Evolutionary conservation across 1,140 invertebrate genomes (phyloP).

Genomic region (Armadillidium nasatum): DNA sequence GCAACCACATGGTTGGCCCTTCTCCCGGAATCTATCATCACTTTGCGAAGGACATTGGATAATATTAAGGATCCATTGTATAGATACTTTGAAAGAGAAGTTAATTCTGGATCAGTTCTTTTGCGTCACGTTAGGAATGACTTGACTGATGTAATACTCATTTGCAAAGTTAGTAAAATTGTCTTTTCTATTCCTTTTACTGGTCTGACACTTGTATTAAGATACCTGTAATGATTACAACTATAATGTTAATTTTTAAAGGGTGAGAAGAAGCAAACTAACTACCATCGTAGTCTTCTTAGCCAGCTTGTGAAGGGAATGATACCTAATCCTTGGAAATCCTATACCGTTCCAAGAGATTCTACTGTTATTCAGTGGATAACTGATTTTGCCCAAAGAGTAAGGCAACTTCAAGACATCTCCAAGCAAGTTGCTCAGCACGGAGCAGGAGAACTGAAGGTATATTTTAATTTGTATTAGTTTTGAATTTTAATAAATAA

Average conservation of each 20-base stretch:
- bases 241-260: slow-evolving; percentile 47
- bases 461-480: slow-evolving; percentile 47
- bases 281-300: slow-evolving; percentile 91
- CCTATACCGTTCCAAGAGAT: slow-evolving; percentile 88
- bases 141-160: slow-evolving; percentile 82
- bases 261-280: slow-evolving; percentile 98
- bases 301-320: slow-evolving; percentile 91
- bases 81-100: slow-evolving; percentile 97
- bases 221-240: no score
- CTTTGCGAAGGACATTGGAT: slow-evolving; percentile 80
- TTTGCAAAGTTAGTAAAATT: slow-evolving; percentile 67
- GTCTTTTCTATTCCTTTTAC: no score
- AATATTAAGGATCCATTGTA: slow-evolving; percentile 97
- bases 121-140: slow-evolving; percentile 86
- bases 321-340: slow-evolving; percentile 77
- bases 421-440: slow-evolving; percentile 76
- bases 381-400: slow-evolving; percentile 90
- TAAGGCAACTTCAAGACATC: slow-evolving; percentile 83
- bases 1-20: slow-evolving; percentile 87
- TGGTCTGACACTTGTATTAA: no score
- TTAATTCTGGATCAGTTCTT: slow-evolving; percentile 83
- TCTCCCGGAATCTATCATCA: slow-evolving; percentile 69
- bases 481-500: no score
- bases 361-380: slow-evolving; percentile 99
- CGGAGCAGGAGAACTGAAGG: slow-evolving; percentile 86